phyloP scores from a whole-genome alignment of 2,888 invertebrate species.

The Phyto melanocephala region DNA sequence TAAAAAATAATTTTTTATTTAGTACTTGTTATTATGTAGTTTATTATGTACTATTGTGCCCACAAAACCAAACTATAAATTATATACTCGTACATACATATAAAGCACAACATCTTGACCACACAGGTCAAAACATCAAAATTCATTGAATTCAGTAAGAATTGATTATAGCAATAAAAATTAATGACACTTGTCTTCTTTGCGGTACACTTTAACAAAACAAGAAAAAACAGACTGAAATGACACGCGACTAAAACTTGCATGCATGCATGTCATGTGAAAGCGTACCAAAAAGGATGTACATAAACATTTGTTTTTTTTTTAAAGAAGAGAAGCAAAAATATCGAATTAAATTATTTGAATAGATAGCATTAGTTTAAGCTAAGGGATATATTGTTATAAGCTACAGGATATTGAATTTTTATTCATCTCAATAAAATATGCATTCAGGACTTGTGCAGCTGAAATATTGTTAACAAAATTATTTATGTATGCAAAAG shows the following conservation, averaged over 20 bases:
- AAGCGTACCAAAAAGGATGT: constrained; percentile 13
- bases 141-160: constrained; percentile 46
- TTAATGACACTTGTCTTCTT: constrained; percentile 58
- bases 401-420: constrained; percentile 46
- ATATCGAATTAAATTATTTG: too few species aligned
- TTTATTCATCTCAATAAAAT: constrained; percentile 29
- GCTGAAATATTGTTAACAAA: constrained; percentile 35
- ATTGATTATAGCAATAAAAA: constrained; percentile 59
- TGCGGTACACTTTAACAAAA: neutral
- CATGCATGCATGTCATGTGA: constrained; percentile 24
- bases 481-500: constrained; percentile 22
- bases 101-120: constrained; percentile 6
- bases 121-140: constrained; percentile 13
- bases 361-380: constrained; percentile 2
- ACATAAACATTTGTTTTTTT: neutral
- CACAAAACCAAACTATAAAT: too few species aligned
- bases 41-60: too few species aligned
- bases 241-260: constrained; percentile 61
- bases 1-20: too few species aligned
- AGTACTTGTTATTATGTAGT: too few species aligned
- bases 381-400: neutral
- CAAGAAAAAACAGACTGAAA: neutral
- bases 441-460: constrained; percentile 32
- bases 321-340: neutral
- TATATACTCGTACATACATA: too few species aligned